Conservation (phyloP, 2,888 invertebrate genomes). For the Ariolimax columbianus region DNA sequence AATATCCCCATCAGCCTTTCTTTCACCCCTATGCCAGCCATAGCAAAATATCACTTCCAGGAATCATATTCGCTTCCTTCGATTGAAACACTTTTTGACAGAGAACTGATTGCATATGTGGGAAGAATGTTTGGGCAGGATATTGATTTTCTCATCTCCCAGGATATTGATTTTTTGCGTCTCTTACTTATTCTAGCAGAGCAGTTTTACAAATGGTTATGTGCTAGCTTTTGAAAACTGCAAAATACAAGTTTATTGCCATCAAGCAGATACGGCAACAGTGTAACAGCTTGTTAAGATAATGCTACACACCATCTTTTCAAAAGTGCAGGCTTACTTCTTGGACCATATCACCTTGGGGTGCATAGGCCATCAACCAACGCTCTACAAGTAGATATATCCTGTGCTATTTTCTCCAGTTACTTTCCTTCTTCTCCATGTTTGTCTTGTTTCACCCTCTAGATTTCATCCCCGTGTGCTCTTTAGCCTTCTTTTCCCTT, state of each 20-base stretch:
- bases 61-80: not conserved
- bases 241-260: not conserved
- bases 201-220: not conserved
- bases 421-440: too few species aligned
- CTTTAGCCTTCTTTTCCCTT: too few species aligned
- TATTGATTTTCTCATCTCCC: conserved; percentile 6
- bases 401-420: too few species aligned
- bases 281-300: too few species aligned
- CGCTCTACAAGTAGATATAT: too few species aligned
- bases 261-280: not conserved
- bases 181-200: not conserved
- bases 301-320: too few species aligned
- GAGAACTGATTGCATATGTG: not conserved
- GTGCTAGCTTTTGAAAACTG: not conserved
- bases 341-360: too few species aligned
- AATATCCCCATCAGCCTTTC: not conserved
- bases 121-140: conserved; percentile 4
- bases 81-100: not conserved
- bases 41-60: not conserved
- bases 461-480: too few species aligned
- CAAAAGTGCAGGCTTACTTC: too few species aligned
- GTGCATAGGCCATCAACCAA: too few species aligned
- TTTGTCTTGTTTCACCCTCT: too few species aligned
- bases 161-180: conserved; percentile 19
- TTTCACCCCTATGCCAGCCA: not conserved